Base-by-base conservation (phyloP, 1,140 invertebrate species). In the Eurosta solidaginis region DNA sequence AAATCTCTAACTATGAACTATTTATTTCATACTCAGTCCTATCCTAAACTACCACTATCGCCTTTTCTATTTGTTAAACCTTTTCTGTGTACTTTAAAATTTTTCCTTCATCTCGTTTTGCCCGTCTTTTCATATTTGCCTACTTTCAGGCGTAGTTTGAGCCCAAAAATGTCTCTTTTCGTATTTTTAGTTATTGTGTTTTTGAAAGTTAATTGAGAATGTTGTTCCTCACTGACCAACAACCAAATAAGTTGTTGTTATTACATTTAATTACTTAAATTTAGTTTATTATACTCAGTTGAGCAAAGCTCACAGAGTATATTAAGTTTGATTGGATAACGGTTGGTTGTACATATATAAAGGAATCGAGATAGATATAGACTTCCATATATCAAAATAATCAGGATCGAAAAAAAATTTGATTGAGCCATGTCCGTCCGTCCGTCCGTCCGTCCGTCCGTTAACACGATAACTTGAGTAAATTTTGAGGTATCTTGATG, bases 131-230 rank as follows among this genome's bases (percentile, higher is more conserved):
- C 12, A n/a, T n/a, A n/a, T 10, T 6, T 68, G 6, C 22, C 27
- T 59, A 14, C 25, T 47, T 47, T 17, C 12, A 17, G 7, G 27
- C 29, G 14, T 17, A 36, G 33, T 42, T 68, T 68, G 54, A 33
- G 4, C 40, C 9, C 59, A 33, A 68, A 68, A 68, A 40, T 29
- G 59, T 68, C 33, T 40, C 17, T 68, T 20, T 36, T 5, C n/a
- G 20, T 40, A 40, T 40, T 42, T 14, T 68, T 68, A 22, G n/a
- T n/a, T 22, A 33, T 22, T 40, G 40, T 68, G 73, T 74, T 74
- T 74, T 74, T 74, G 73, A 74, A 74, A 47, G 42, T 74, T 47
- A 74, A 74, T 74, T 74, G 73, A 74, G 45, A 45, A 47, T 74
- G n/a, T 45, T 74, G 40, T 47, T 29, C 40, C 4, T 74, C 29